Evolutionary conservation across 2,888 invertebrate genomes (phyloP).

Genomic region (Apamea monoglypha): DNA sequence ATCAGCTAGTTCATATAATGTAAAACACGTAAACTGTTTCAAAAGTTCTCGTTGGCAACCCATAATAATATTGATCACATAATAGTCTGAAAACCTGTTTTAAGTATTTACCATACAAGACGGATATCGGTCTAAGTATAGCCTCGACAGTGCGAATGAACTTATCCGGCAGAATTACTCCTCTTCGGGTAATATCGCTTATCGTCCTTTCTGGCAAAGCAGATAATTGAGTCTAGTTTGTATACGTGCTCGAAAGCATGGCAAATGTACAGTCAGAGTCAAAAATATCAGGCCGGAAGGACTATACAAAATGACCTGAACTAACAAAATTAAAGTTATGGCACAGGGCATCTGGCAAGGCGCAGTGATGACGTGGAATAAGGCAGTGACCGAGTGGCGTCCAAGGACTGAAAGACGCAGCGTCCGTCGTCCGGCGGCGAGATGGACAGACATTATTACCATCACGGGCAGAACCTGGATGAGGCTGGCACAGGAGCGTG

Average conservation of each 20-base stretch:
- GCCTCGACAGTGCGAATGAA: constrained; percentile 5
- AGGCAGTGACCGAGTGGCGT: neutral
- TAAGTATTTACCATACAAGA: neutral
- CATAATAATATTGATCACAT: constrained; percentile 4
- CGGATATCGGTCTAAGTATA: neutral
- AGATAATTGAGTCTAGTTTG: neutral
- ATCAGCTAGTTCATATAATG: neutral
- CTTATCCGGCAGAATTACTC: constrained; percentile 8
- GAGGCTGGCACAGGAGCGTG: too few relatives aligned
- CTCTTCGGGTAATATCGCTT: neutral
- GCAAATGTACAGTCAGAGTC: neutral
- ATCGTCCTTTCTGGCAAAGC: constrained; percentile 5
- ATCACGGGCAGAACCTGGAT: neutral
- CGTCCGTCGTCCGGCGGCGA: neutral
- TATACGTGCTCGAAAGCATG: constrained; percentile 5
- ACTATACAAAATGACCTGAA: neutral
- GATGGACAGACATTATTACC: neutral
- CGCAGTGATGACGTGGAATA: neutral
- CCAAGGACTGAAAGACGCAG: neutral
- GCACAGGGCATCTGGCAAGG: neutral
- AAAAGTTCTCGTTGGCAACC: neutral
- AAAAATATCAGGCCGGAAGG: neutral
- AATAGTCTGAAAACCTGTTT: constrained; percentile 17
- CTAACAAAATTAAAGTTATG: neutral
- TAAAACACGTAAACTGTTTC: neutral